Conservation (phyloP, 2,888 invertebrate genomes). For the Venustoraphidia nigricollis region DNA sequence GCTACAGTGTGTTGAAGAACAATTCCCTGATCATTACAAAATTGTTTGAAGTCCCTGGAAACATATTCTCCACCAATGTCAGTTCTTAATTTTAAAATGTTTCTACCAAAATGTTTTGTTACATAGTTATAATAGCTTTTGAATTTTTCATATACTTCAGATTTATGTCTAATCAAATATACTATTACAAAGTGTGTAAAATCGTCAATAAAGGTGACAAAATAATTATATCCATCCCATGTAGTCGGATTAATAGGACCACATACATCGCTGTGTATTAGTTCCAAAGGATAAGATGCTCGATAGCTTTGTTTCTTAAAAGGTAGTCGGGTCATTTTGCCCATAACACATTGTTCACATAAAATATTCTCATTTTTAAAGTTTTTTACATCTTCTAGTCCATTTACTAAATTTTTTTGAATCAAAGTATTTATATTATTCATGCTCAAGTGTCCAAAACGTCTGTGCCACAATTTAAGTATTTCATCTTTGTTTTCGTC, state of each 20-base stretch:
- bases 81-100: slow-evolving; percentile 5
- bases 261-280: slow-evolving; percentile 8
- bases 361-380: background rate
- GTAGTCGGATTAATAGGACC: slow-evolving; percentile 7
- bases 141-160: slow-evolving; percentile 7
- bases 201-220: slow-evolving; percentile 10
- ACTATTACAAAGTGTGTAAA: slow-evolving; percentile 8
- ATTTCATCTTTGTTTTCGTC: too few species aligned
- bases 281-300: background rate
- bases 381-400: background rate
- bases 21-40: slow-evolving; percentile 10
- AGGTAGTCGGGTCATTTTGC: background rate
- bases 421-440: too few species aligned
- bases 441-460: too few species aligned
- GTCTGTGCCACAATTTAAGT: too few species aligned
- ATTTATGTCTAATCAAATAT: slow-evolving; percentile 7
- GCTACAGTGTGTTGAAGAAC: slow-evolving; percentile 7
- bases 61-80: slow-evolving; percentile 10
- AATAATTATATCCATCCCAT: slow-evolving; percentile 8
- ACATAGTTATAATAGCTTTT: slow-evolving; percentile 5
- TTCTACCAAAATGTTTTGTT: slow-evolving; percentile 3
- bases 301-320: background rate
- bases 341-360: background rate
- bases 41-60: slow-evolving; percentile 7
- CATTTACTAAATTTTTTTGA: too few species aligned